Evolutionary conservation across 2,888 invertebrate genomes (phyloP).

Genomic region (Asteroscopus sphinx): DNA sequence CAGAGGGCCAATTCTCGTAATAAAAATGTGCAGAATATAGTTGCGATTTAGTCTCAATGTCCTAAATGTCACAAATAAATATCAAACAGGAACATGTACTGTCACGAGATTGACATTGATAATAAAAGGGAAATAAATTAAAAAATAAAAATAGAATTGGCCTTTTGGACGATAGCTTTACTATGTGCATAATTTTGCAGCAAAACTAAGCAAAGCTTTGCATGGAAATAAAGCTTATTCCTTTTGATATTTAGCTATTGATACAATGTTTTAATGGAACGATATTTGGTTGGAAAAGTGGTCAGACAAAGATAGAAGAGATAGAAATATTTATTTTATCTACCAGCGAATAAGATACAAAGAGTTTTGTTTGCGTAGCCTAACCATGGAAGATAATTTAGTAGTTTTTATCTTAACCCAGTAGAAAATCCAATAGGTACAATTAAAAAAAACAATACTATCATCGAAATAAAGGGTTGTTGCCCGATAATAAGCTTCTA

Average conservation of each 20-base stretch:
- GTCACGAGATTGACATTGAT: too few relatives aligned
- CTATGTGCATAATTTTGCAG: conserved; percentile 14
- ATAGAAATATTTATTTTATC: not conserved
- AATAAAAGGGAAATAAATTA: too few relatives aligned
- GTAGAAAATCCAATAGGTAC: not conserved
- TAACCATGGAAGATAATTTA: too few relatives aligned
- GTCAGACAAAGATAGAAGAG: not conserved
- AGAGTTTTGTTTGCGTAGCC: not conserved
- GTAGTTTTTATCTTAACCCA: not conserved
- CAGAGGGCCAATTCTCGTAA: too few relatives aligned
- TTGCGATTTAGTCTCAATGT: too few relatives aligned
- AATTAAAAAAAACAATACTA: not conserved
- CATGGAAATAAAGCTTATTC: conserved; percentile 6
- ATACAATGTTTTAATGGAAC: conserved; percentile 21
- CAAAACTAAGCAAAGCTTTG: not conserved
- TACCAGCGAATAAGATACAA: too few relatives aligned
- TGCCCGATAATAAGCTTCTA: conserved; percentile 8
- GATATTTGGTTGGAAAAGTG: conserved; percentile 10
- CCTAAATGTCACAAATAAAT: too few relatives aligned
- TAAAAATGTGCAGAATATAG: too few relatives aligned
- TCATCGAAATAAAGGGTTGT: not conserved
- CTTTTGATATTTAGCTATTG: conserved; percentile 6
- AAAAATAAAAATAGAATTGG: too few relatives aligned
- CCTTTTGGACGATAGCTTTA: not conserved
- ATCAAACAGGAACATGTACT: too few relatives aligned